Percentiles rank a stretch among this genome's conserved stretches.
phyloP scores from a whole-genome alignment of 2,113 vertebrate genomes.

The Riparia riparia region DNA sequence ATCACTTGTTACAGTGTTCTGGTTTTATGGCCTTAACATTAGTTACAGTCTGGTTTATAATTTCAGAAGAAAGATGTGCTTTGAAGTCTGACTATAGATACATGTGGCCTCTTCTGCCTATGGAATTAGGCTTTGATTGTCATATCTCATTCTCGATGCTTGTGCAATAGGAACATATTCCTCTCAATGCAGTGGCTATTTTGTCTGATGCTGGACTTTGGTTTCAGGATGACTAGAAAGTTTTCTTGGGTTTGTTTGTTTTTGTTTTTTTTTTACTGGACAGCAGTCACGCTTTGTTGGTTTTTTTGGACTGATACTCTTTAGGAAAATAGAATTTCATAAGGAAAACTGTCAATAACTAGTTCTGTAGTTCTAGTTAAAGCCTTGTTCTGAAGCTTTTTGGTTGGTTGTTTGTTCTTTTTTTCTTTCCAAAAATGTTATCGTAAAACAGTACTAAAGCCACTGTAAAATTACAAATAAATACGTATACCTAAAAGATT shows the following conservation, averaged over 20 bases:
- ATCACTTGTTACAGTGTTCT: constrained; percentile 33
- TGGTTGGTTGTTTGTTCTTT: neutral
- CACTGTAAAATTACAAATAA: constrained; percentile 72
- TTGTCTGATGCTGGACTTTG: constrained; percentile 53
- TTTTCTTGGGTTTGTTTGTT: neutral
- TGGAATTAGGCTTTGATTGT: constrained; percentile 55
- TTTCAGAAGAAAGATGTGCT: constrained; percentile 55
- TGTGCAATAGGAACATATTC: constrained; percentile 73
- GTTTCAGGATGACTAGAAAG: constrained; percentile 32
- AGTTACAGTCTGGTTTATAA: neutral
- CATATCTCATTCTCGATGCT: constrained; percentile 47
- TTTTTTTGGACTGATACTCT: constrained; percentile 21
- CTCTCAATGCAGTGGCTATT: constrained; percentile 50
- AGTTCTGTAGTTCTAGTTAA: constrained; percentile 19
- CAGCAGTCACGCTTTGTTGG: neutral
- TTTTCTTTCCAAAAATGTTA: constrained; percentile 4
- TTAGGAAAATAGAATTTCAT: constrained; percentile 14
- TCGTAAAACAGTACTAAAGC: constrained; percentile 46
- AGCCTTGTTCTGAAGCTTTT: constrained; percentile 40
- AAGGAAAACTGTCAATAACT: constrained; percentile 26
- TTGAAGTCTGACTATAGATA: constrained; percentile 25
- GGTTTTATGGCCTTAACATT: constrained; percentile 48
- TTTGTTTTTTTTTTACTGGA: neutral
- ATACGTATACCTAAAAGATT: constrained; percentile 50
- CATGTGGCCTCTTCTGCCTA: constrained; percentile 50